Percentiles rank a stretch among this genome's conserved stretches.
These are phyloP conservation scores for Salpingus planirostris DNA, from an alignment of 2,888 invertebrate genomes.

Conservation along the genomic window DNA sequence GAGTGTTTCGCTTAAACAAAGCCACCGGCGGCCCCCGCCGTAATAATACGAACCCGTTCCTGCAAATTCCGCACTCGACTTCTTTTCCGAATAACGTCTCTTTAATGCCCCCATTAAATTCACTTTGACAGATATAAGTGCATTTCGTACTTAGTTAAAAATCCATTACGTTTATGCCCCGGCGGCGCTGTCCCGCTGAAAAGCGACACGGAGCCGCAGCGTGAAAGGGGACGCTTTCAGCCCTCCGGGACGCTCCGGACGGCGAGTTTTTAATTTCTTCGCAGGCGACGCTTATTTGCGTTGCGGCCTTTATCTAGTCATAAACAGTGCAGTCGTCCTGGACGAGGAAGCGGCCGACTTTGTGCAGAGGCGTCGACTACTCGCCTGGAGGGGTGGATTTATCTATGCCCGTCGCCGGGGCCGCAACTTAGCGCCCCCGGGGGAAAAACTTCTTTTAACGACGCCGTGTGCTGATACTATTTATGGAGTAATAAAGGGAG, in stretches of 20 bases:
- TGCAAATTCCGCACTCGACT: no score
- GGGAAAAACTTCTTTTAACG: conserved; percentile 30
- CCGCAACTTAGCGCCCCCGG: conserved; percentile 26
- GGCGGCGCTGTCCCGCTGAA: conserved; percentile 6
- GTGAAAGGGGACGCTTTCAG: conserved; percentile 19
- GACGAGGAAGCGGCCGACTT: neutral
- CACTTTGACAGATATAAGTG: no score
- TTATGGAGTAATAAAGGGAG: conserved; percentile 25
- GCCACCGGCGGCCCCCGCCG: no score
- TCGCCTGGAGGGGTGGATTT: conserved; percentile 16
- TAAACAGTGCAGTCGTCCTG: conserved; percentile 21
- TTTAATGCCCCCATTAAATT: no score
- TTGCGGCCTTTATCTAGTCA: conserved; percentile 22
- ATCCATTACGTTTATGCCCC: conserved; percentile 8
- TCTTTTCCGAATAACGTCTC: no score
- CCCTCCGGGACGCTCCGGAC: conserved; percentile 19
- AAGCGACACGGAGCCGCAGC: conserved; percentile 7
- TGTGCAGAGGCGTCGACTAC: neutral
- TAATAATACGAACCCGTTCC: no score
- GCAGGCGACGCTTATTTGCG: conserved; percentile 23
- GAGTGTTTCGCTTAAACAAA: no score
- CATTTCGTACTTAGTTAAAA: conserved; percentile 13
- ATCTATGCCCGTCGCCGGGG: conserved; percentile 23
- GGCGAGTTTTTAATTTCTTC: conserved; percentile 26
- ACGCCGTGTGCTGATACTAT: conserved; percentile 23